Evolutionary conservation across 2,888 invertebrate species (phyloP), one percentile per base, ranked within the genome.

Genomic region (Phania funesta): DNA sequence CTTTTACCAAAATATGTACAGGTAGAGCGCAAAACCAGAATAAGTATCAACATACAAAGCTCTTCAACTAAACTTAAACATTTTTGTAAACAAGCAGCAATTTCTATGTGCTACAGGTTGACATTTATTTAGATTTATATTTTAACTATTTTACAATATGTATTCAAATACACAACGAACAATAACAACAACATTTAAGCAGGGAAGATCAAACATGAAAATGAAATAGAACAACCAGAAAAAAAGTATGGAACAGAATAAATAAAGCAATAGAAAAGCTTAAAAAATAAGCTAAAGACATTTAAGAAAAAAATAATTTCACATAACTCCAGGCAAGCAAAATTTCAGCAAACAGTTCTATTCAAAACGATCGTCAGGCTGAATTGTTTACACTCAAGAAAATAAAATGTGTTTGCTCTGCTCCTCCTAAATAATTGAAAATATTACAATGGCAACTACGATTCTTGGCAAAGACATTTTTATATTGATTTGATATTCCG

Each of bases 311-410:
- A 56, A 11, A 54, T 20, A 13, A 50, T 44, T 60, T 50, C 11
- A 38, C 35, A 38, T n/a, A 78, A 52, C 65, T 60, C 24, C 26
- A 41, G 65, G 38, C 26, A 29, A 18, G 54, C n/a, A 22, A 77
- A 81, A 54, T 68, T 62, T 68, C 77, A 77, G 74, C 52, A 70
- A 64, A 1, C 54, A 46, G 26, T 41, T 50, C 26, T 20, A 54
- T 26, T 29, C 38, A 62, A 46, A 60, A 67, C 73, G 65, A 67
- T 44, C 46, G 64, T 16, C 52, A 38, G 35, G 2, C 3, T n/a
- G 11, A 13, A 5, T 38, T n/a, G 16, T 18, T 26, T 56, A 64
- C 77, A 22, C 77, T 70, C 54, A 6, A 73, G 13, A 29, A 73
- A 52, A 50, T 9, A 16, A n/a, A 1, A n/a, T 3, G 35, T 38